Percentiles rank a stretch among this genome's conserved stretches.
Conservation (phyloP, 2,888 invertebrate species). For the Mythimna vitellina region DNA sequence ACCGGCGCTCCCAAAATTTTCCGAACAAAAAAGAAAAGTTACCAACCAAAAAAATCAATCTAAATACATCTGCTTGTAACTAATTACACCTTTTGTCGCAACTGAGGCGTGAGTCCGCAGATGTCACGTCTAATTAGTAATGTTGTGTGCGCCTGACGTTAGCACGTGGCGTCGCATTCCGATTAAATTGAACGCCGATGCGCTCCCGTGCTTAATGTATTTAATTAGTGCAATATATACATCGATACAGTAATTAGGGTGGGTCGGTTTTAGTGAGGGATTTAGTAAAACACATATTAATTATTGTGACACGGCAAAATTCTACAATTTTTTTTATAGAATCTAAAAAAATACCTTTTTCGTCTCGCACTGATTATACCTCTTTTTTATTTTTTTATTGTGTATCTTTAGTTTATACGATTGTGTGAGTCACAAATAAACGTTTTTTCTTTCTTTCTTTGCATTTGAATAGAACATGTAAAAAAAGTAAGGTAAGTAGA, state of each 20-base stretch:
- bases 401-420: too few relatives aligned
- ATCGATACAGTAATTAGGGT: conserved; percentile 52
- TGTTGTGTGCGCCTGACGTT: conserved; percentile 66
- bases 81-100: conserved; percentile 73
- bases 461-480: too few relatives aligned
- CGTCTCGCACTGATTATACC: too few relatives aligned
- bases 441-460: too few relatives aligned
- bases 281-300: conserved; percentile 1
- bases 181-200: conserved; percentile 69
- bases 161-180: conserved; percentile 69
- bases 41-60: conserved; percentile 29
- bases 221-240: conserved; percentile 73
- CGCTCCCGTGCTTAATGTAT: conserved; percentile 70
- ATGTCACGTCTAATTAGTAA: conserved; percentile 73
- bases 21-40: neutral
- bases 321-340: neutral
- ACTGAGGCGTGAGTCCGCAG: conserved; percentile 69
- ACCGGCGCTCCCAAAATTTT: neutral
- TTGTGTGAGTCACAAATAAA: too few relatives aligned
- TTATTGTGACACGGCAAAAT: neutral
- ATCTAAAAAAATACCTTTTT: too few relatives aligned
- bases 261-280: conserved; percentile 8
- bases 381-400: too few relatives aligned
- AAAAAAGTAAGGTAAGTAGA: too few relatives aligned
- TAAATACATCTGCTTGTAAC: conserved; percentile 43